phyloP scores from a whole-genome alignment of 2,113 vertebrate genomes.

The Silurus glanis region DNA sequence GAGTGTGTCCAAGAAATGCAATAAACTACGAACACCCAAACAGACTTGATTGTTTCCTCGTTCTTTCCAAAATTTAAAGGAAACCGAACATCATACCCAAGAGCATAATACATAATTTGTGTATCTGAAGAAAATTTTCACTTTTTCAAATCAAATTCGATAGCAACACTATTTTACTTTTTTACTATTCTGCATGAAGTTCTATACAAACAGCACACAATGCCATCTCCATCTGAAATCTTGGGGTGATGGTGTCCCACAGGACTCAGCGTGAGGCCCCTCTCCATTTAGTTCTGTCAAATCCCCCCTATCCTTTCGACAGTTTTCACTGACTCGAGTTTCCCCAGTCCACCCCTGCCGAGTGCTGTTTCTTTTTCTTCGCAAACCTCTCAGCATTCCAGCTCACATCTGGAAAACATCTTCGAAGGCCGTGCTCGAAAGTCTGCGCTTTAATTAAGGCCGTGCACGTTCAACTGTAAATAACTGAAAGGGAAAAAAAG shows the following conservation, averaged over 20 bases:
- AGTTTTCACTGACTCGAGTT: constrained; percentile 53
- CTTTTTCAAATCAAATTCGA: background rate
- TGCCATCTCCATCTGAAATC: constrained; percentile 14
- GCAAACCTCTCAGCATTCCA: constrained; percentile 66
- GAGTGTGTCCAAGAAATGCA: background rate
- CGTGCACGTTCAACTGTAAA: constrained; percentile 66
- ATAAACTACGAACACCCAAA: background rate
- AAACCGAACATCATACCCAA: background rate
- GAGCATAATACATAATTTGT: background rate
- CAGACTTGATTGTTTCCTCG: background rate
- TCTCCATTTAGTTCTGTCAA: constrained; percentile 43
- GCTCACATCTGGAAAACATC: constrained; percentile 79
- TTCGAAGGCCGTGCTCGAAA: constrained; percentile 52
- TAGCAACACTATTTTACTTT: background rate
- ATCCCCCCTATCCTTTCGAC: constrained; percentile 48
- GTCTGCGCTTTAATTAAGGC: constrained; percentile 58
- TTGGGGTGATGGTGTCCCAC: constrained; percentile 34
- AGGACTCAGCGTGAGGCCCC: constrained; percentile 51
- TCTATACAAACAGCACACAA: background rate
- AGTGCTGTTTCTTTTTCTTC: constrained; percentile 56
- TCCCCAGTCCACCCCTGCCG: constrained; percentile 56
- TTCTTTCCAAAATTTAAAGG: background rate
- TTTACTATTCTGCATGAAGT: background rate
- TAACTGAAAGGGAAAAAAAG: constrained; percentile 64
- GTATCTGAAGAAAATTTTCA: background rate